Evolutionary conservation across 2,888 invertebrate genomes (phyloP).

Genomic region (Lycophotia porphyrea): DNA sequence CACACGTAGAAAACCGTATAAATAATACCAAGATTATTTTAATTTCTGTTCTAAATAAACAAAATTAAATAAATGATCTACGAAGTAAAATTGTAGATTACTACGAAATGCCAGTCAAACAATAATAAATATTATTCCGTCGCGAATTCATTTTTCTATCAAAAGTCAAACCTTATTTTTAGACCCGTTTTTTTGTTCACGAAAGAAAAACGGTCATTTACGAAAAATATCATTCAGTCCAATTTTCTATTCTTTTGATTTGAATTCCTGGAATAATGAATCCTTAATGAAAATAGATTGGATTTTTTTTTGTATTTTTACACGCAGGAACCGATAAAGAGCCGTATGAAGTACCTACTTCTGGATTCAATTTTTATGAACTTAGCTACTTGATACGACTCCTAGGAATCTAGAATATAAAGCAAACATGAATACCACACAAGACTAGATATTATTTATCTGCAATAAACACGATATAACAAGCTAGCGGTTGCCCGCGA

Average conservation of each 20-base stretch:
- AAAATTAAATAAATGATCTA: neutral
- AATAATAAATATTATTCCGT: slow-evolving; percentile 43
- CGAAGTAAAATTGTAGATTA: slow-evolving; percentile 22
- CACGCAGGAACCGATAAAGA: too few relatives aligned
- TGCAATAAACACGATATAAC: too few relatives aligned
- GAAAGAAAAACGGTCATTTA: slow-evolving; percentile 42
- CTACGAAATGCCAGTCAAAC: slow-evolving; percentile 41
- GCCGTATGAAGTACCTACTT: too few relatives aligned
- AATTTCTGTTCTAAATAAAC: neutral
- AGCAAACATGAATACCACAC: too few relatives aligned
- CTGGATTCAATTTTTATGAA: too few relatives aligned
- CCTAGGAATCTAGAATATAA: too few relatives aligned
- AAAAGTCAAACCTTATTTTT: slow-evolving; percentile 25
- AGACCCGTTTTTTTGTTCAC: slow-evolving; percentile 26
- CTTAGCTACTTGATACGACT: too few relatives aligned
- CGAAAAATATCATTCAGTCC: slow-evolving; percentile 20
- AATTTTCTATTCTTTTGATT: slow-evolving; percentile 12
- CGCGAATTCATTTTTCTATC: slow-evolving; percentile 34
- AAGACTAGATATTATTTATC: too few relatives aligned
- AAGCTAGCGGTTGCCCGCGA: too few relatives aligned
- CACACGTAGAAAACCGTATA: neutral
- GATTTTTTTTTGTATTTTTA: too few relatives aligned
- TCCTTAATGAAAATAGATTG: neutral
- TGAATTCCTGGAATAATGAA: neutral
- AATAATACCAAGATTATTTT: neutral